Evolutionary conservation across 2,888 invertebrate species (phyloP).

Genomic region (Polia nebulosa): DNA sequence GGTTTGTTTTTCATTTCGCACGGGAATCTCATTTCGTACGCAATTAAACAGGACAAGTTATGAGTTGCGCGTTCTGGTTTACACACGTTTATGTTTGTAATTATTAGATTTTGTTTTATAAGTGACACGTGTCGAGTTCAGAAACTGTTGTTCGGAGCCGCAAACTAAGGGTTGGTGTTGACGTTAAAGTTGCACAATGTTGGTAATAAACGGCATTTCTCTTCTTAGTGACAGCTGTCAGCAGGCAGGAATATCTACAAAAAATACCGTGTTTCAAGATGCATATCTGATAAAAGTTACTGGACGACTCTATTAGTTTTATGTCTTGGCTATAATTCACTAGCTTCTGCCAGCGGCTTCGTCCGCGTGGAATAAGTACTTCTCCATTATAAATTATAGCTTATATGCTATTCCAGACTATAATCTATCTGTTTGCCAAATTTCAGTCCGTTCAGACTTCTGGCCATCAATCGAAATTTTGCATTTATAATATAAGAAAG

Average conservation of each 20-base stretch:
- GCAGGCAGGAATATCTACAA: too few relatives aligned
- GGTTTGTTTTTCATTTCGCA: constrained; percentile 72
- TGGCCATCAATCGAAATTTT: too few relatives aligned
- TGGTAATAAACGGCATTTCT: not conserved
- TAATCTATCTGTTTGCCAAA: too few relatives aligned
- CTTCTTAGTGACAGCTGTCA: not conserved
- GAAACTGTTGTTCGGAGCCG: not conserved
- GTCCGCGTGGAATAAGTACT: too few relatives aligned
- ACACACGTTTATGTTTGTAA: constrained; percentile 30
- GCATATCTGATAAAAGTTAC: not conserved
- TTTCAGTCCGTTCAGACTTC: too few relatives aligned
- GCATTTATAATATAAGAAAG: too few relatives aligned
- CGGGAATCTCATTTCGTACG: constrained; percentile 67
- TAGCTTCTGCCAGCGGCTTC: too few relatives aligned
- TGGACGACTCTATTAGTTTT: not conserved
- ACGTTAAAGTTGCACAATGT: not conserved
- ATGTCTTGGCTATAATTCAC: too few relatives aligned
- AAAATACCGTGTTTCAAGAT: too few relatives aligned
- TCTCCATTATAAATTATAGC: too few relatives aligned
- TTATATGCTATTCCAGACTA: too few relatives aligned
- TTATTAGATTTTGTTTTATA: constrained; percentile 27
- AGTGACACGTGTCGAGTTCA: not conserved
- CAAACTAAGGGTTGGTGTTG: not conserved
- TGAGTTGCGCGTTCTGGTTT: constrained; percentile 35
- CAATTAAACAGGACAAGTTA: constrained; percentile 68